Base-by-base conservation (phyloP, 2,113 vertebrate genomes). In the Lates calcarifer region DNA sequence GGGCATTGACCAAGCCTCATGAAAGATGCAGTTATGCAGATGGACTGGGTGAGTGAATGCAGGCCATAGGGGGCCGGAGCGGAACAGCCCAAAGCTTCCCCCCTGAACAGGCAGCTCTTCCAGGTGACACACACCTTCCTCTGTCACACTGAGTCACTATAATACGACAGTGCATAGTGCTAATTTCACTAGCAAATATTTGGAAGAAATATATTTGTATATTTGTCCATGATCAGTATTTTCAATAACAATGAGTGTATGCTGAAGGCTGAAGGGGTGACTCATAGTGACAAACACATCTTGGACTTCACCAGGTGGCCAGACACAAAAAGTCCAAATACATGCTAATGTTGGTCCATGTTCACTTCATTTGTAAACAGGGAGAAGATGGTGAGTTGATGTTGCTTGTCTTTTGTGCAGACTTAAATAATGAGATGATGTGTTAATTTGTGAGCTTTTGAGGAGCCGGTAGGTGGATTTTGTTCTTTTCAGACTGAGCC, bases 1-100 rank as follows among this genome's bases (percentile, higher is more conserved):
- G 84, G 74, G 68, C 87, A 91, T 92, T 90, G 92, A 92, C 82
- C 87, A 87, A 20, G 65, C 6, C 91, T 92, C 90, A 93, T 94
- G 89, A 91, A 90, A 93, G 83, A 93, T 93, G 90, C 90, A 92
- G 89, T 89, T 93, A 93, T 93, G 91, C 87, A 92, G 82, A 92
- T 22, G 57, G 31, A 31, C 17, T 28, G 83, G 58, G 75, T 84
- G 84, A 90, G 83, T 89, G 90, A 85, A 76, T 69, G 68, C 83
- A 86, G 89, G 86, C 77, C 86, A 84, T 51, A 33, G 64, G 86
- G 88, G 81, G 71, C 79, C 60, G 77, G 53, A 47, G 68, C 15
- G 62, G 84, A 80, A 74, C 74, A 74, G 80, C 47, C 71, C 57
- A 76, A 53, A 65, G 62, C 70, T 35, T 15, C 71, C 84, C 53